Conservation (phyloP, 2,888 invertebrate genomes). For the Masnerella sp. region DNA sequence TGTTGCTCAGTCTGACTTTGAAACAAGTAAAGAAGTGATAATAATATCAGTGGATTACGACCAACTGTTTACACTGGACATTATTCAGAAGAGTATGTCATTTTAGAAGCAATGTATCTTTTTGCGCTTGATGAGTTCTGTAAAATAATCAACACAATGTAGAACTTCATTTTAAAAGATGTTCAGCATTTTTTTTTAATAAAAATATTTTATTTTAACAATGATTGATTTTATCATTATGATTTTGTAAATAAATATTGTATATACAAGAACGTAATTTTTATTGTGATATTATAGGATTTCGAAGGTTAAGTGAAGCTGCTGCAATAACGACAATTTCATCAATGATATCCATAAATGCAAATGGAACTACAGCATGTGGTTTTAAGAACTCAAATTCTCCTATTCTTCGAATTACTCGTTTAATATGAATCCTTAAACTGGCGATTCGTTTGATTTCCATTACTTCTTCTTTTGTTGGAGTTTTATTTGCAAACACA, state of each 20-base stretch:
- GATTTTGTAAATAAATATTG: too few species aligned
- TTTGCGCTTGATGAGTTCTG: not conserved
- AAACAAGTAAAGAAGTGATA: slow-evolving; percentile 44
- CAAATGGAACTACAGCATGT: slow-evolving; percentile 41
- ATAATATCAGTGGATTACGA: slow-evolving; percentile 21
- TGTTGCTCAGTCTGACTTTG: slow-evolving; percentile 63
- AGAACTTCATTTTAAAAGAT: too few species aligned
- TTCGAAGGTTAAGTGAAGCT: slow-evolving; percentile 29
- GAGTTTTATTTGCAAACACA: too few species aligned
- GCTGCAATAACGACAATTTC: slow-evolving; percentile 28
- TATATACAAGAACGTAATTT: not conserved
- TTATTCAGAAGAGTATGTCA: not conserved
- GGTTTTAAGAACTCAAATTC: too few species aligned
- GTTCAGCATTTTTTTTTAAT: too few species aligned
- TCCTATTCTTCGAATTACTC: too few species aligned
- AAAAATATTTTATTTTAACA: too few species aligned
- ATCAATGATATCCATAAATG: slow-evolving; percentile 8
- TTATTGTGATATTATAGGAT: slow-evolving; percentile 1
- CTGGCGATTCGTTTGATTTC: too few species aligned
- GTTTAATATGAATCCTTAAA: too few species aligned
- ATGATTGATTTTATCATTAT: not conserved
- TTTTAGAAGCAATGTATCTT: slow-evolving; percentile 11
- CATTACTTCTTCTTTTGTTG: too few species aligned
- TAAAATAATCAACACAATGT: too few species aligned
- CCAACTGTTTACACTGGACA: slow-evolving; percentile 6